Evolutionary conservation across 1,140 invertebrate genomes (phyloP).

Genomic region (Drosophila teissieri): DNA sequence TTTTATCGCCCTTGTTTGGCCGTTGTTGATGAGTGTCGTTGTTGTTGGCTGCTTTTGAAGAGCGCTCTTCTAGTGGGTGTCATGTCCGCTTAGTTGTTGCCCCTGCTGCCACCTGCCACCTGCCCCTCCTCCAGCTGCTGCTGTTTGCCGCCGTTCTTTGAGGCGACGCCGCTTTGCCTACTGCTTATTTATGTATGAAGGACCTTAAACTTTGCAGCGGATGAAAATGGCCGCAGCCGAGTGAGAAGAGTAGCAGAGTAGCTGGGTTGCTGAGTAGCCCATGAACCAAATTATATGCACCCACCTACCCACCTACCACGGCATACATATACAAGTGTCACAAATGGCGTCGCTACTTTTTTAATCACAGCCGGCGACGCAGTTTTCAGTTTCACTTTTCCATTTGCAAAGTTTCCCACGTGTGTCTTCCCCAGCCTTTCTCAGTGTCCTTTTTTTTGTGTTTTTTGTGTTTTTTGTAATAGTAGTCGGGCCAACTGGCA

Average conservation of each 20-base stretch:
- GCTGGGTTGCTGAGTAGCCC: constrained; percentile 9
- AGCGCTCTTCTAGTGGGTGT: constrained; percentile 73
- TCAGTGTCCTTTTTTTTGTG: constrained; percentile 11
- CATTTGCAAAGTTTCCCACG: constrained; percentile 75
- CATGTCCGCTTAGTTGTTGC: constrained; percentile 75
- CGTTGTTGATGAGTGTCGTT: constrained; percentile 75
- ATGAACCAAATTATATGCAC: constrained; percentile 22
- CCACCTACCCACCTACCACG: neutral
- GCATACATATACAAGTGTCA: constrained; percentile 14
- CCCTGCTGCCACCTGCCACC: constrained; percentile 9
- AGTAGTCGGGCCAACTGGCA: constrained; percentile 32
- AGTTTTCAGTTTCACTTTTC: constrained; percentile 51
- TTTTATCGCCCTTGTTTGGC: constrained; percentile 78
- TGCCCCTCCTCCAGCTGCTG: constrained; percentile 5
- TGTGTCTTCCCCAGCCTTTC: constrained; percentile 33
- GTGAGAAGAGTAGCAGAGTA: constrained; percentile 9
- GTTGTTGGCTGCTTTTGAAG: constrained; percentile 67
- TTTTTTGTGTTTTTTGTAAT: constrained; percentile 8
- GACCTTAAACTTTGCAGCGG: constrained; percentile 79
- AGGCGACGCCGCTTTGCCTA: constrained; percentile 69
- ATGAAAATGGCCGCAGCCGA: constrained; percentile 68
- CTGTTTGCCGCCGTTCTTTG: constrained; percentile 66
- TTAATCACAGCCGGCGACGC: constrained; percentile 73
- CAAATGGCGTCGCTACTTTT: constrained; percentile 68
- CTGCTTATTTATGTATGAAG: constrained; percentile 83